Conservation (phyloP, 2,888 invertebrate species). For the Amiota minor region DNA sequence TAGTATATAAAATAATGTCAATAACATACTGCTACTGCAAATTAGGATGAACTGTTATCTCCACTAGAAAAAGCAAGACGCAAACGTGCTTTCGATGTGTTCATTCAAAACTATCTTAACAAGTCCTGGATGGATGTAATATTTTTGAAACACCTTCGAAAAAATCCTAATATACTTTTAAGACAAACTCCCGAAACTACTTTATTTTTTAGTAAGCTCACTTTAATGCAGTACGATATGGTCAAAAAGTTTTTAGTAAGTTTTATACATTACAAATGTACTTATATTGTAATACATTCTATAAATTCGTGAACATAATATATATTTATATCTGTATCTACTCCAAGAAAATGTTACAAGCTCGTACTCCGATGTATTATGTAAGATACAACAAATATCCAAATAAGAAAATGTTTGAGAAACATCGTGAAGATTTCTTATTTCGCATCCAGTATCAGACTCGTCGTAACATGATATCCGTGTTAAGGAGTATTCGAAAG, state of each 20-base stretch:
- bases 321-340: background rate
- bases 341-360: constrained; percentile 68
- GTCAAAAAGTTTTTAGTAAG: constrained; percentile 59
- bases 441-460: constrained; percentile 67
- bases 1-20: background rate
- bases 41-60: constrained; percentile 58
- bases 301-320: background rate
- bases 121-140: constrained; percentile 66
- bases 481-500: constrained; percentile 55
- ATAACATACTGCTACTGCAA: background rate
- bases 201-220: constrained; percentile 47
- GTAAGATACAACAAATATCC: constrained; percentile 57
- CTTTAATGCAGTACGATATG: constrained; percentile 57
- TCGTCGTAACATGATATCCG: constrained; percentile 63
- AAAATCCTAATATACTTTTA: constrained; percentile 57
- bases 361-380: constrained; percentile 66
- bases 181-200: constrained; percentile 58
- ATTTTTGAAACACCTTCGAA: constrained; percentile 59
- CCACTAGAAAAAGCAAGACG: constrained; percentile 65
- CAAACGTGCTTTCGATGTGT: constrained; percentile 59
- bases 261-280: background rate
- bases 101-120: constrained; percentile 67
- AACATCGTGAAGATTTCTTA: constrained; percentile 56
- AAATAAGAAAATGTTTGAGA: constrained; percentile 50
- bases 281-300: background rate